A percentile compares a stretch with the other conserved stretches of the same genome.
These are phyloP conservation scores for Drosophila antonietae DNA, from an alignment of 2,888 invertebrate genomes.

Conservation along the genomic window DNA sequence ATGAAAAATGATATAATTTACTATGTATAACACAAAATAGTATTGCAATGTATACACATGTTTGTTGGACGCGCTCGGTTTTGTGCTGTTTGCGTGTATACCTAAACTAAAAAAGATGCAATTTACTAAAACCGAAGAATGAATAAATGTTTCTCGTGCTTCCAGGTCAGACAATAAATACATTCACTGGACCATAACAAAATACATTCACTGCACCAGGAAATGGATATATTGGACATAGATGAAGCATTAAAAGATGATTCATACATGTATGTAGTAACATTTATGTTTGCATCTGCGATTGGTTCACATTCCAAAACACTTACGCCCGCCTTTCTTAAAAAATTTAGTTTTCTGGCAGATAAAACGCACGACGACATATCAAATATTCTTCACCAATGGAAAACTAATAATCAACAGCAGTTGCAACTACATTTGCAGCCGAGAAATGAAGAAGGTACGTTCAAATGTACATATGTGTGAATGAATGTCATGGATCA, in stretches of 20 bases:
- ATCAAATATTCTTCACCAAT: conserved; percentile 84
- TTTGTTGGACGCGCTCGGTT: not conserved
- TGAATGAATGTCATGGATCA: no score
- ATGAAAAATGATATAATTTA: conserved; percentile 22
- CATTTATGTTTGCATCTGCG: conserved; percentile 27
- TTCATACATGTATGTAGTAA: conserved; percentile 83
- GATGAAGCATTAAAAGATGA: conserved; percentile 84
- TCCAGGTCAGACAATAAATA: conserved; percentile 17
- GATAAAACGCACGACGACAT: conserved; percentile 84
- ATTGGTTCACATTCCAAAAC: conserved; percentile 38
- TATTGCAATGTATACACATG: conserved; percentile 7
- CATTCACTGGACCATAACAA: conserved; percentile 9
- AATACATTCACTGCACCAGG: conserved; percentile 28
- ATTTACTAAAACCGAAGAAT: conserved; percentile 9
- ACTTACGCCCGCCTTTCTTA: conserved; percentile 22
- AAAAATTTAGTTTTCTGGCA: conserved; percentile 80
- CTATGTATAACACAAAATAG: not conserved
- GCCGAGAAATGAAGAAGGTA: conserved; percentile 74
- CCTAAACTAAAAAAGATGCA: conserved; percentile 15
- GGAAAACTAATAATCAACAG: conserved; percentile 82
- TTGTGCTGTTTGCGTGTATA: conserved; percentile 8
- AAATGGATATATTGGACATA: conserved; percentile 84
- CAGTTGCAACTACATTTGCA: conserved; percentile 46
- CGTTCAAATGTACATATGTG: conserved; percentile 53
- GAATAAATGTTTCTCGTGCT: conserved; percentile 18